A percentile compares a stretch with the other conserved stretches of the same genome.
Conservation (phyloP, 2,797 vertebrate species). For the Heterohyrax brucei region DNA sequence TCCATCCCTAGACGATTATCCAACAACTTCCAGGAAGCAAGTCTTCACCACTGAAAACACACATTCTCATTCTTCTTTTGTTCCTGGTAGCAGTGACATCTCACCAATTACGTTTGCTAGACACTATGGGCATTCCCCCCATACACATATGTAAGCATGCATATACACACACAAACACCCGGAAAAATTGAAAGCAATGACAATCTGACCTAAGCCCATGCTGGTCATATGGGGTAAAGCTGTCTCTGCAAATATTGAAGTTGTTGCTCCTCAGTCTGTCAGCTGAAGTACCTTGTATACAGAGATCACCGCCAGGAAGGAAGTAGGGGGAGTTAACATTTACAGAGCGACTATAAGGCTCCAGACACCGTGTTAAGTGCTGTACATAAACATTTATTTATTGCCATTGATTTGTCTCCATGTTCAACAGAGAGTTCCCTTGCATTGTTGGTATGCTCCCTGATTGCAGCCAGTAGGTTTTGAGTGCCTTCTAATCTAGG, state of each 20-base stretch:
- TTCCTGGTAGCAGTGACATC: neutral
- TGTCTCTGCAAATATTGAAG: neutral
- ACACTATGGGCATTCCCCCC: too few species aligned
- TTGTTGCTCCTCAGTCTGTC: neutral
- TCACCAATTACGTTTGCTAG: neutral
- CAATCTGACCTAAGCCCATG: neutral
- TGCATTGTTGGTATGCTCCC: too few species aligned
- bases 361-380: neutral
- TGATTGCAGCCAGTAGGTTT: too few species aligned
- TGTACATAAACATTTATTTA: neutral
- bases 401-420: too few species aligned
- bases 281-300: neutral
- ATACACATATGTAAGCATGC: too few species aligned
- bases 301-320: neutral
- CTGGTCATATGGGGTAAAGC: fast-evolving
- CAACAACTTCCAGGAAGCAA: neutral
- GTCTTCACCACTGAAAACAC: neutral
- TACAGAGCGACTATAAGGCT: neutral
- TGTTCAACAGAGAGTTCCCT: too few species aligned
- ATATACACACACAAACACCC: too few species aligned
- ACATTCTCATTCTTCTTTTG: constrained; percentile 17
- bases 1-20: neutral
- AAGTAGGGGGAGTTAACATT: too few species aligned
- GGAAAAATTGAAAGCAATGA: neutral
- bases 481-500: too few species aligned